phyloP scores from a whole-genome alignment of 2,888 invertebrate species.

The Drosophila atroscutellata region DNA sequence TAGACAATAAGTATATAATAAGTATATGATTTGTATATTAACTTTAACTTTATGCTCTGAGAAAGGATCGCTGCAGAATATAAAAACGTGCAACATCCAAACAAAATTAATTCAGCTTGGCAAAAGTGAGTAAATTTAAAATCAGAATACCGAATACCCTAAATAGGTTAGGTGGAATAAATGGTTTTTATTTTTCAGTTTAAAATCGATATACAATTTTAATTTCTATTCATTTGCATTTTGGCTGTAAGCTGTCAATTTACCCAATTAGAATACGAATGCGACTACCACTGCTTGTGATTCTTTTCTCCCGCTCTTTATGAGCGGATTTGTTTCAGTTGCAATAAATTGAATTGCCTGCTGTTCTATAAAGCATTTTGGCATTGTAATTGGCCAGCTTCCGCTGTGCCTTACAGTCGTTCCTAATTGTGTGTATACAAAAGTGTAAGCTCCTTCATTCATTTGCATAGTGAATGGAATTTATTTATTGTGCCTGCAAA shows the following conservation, averaged over 20 bases:
- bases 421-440: constrained; percentile 48
- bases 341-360: constrained; percentile 35
- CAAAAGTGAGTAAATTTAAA: no score
- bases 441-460: constrained; percentile 31
- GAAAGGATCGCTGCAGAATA: neutral
- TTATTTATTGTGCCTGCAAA: constrained; percentile 71
- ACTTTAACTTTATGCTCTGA: neutral
- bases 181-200: neutral
- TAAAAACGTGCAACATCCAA: neutral
- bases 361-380: constrained; percentile 33
- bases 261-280: constrained; percentile 40
- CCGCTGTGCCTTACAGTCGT: constrained; percentile 22
- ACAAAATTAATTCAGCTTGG: no score
- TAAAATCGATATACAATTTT: constrained; percentile 9
- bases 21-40: constrained; percentile 5
- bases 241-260: constrained; percentile 34
- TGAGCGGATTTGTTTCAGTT: constrained; percentile 43
- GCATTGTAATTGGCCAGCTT: constrained; percentile 43
- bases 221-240: constrained; percentile 11
- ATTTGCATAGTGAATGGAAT: constrained; percentile 72
- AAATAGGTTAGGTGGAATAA: neutral
- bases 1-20: constrained; percentile 26
- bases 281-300: neutral
- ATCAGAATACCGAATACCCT: no score
- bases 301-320: constrained; percentile 19